A percentile compares a stretch with the other conserved stretches of the same genome.
Evolutionary conservation across 2,888 invertebrate genomes (phyloP).

Genomic region (Amphimallon solstitiale): DNA sequence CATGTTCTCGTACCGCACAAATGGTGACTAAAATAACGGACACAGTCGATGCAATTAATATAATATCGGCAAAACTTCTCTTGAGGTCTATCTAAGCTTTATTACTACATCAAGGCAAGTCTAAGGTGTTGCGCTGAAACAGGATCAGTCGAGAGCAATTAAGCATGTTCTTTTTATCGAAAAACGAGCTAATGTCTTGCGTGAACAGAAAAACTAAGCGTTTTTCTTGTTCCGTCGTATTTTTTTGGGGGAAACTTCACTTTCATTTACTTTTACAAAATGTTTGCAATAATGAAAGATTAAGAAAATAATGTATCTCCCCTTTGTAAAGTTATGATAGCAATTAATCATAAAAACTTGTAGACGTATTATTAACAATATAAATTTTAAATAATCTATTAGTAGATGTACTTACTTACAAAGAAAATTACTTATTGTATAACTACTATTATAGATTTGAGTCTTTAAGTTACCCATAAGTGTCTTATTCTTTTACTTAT

Average conservation of each 20-base stretch:
- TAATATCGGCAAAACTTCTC: slow-evolving; percentile 1
- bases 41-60: slow-evolving; percentile 3
- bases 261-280: slow-evolving; percentile 4
- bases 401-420: too few relatives aligned
- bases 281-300: slow-evolving; percentile 6
- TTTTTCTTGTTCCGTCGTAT: background rate
- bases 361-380: too few relatives aligned
- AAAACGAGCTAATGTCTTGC: slow-evolving; percentile 2
- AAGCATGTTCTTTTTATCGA: slow-evolving; percentile 9
- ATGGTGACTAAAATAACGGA: slow-evolving; percentile 6
- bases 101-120: background rate
- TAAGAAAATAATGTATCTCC: background rate
- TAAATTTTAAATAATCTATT: too few relatives aligned
- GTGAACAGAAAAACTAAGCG: background rate
- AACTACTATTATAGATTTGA: too few relatives aligned
- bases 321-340: background rate
- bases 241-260: background rate
- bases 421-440: too few relatives aligned
- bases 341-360: too few relatives aligned
- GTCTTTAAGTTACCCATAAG: too few relatives aligned
- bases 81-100: background rate
- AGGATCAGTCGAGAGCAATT: background rate
- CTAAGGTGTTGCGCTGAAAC: background rate
- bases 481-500: too few relatives aligned
- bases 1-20: background rate